phyloP scores from a whole-genome alignment of 1,140 invertebrate genomes.

The Drosophila bocki region DNA sequence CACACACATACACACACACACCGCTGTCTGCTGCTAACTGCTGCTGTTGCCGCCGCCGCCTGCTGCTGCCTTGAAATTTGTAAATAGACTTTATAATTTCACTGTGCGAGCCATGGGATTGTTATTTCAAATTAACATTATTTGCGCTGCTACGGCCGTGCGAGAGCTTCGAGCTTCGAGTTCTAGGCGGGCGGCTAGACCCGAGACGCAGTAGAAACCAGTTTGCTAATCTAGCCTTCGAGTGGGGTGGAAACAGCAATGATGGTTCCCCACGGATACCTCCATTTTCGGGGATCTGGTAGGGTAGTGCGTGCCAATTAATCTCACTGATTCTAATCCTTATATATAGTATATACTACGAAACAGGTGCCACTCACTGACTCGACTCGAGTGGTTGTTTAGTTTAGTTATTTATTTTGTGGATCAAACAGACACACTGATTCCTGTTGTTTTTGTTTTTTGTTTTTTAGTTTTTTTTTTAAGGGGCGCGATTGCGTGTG shows the following conservation, averaged over 20 bases:
- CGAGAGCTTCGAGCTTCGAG: constrained; percentile 6
- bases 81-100: constrained; percentile 57
- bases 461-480: constrained; percentile 2
- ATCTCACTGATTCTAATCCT: constrained; percentile 6
- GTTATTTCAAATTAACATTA: constrained; percentile 59
- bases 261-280: neutral
- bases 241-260: constrained; percentile 17
- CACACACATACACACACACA: neutral
- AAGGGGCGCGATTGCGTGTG: constrained; percentile 14
- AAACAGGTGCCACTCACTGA: constrained; percentile 35
- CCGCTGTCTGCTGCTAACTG: constrained; percentile 9
- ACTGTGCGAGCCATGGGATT: constrained; percentile 36
- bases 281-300: neutral
- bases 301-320: constrained; percentile 4
- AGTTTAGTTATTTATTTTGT: constrained; percentile 14
- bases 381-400: constrained; percentile 8
- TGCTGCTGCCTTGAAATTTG: constrained; percentile 46
- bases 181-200: constrained; percentile 16
- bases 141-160: constrained; percentile 25
- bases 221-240: constrained; percentile 48
- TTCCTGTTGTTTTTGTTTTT: constrained; percentile 8
- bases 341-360: neutral
- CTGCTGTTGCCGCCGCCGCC: neutral
- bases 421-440: constrained; percentile 24
- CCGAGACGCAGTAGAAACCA: constrained; percentile 40